phyloP scores from a whole-genome alignment of 2,888 invertebrate genomes.

The Tenthredo mesomela region DNA sequence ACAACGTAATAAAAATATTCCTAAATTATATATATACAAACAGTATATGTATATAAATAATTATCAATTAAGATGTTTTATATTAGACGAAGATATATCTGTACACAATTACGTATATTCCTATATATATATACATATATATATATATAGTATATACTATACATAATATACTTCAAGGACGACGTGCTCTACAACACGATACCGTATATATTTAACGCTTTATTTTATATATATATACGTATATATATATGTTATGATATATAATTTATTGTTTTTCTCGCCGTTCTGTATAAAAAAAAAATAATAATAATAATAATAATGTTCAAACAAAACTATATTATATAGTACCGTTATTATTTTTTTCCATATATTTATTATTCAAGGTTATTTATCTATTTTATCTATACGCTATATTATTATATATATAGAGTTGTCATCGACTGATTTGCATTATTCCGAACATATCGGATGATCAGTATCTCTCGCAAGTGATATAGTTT shows the following conservation, averaged over 20 bases:
- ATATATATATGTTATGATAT: neutral
- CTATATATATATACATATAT: too few relatives aligned
- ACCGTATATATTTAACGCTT: neutral
- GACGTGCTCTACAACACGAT: neutral
- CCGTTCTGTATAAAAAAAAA: neutral
- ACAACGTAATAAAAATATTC: neutral
- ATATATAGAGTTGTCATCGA: neutral
- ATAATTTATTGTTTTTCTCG: neutral
- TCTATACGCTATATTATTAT: neutral
- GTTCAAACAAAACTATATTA: neutral
- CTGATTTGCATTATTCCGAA: neutral
- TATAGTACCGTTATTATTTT: neutral
- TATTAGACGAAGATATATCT: neutral
- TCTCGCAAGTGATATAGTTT: neutral
- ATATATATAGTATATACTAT: too few relatives aligned
- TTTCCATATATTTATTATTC: neutral
- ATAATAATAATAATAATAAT: neutral
- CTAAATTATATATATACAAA: neutral
- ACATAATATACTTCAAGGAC: neutral
- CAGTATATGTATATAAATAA: constrained; percentile 5
- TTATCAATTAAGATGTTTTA: neutral
- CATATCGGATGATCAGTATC: neutral
- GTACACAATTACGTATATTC: neutral
- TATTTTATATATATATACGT: neutral
- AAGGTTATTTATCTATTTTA: constrained; percentile 9